Percentiles rank a stretch among this genome's conserved stretches.
Conservation (phyloP, 2,888 invertebrate species). For the Octodonta nipae region DNA sequence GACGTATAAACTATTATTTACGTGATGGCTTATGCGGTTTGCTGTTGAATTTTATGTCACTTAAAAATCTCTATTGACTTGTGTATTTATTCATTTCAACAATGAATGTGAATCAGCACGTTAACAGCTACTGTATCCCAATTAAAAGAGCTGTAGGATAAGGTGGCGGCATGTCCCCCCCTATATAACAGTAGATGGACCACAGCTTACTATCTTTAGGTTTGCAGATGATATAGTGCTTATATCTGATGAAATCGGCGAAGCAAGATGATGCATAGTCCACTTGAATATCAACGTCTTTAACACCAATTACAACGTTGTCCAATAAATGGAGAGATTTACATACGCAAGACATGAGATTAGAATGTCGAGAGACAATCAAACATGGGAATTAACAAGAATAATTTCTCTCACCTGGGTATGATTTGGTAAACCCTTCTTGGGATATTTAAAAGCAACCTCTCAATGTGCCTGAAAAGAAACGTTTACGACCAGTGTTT, state of each 20-base stretch:
- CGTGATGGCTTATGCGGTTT: too few relatives aligned
- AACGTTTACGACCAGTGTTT: neutral
- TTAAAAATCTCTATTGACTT: too few relatives aligned
- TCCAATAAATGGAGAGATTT: too few relatives aligned
- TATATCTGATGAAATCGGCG: neutral
- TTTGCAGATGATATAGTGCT: slow-evolving; percentile 1
- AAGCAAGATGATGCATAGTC: neutral
- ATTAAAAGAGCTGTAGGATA: slow-evolving; percentile 1
- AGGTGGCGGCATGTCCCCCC: neutral
- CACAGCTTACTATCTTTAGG: neutral
- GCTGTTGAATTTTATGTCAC: too few relatives aligned
- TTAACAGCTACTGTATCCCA: slow-evolving; percentile 1
- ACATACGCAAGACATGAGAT: neutral
- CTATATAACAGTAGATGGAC: neutral
- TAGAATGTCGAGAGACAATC: neutral
- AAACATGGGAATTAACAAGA: neutral
- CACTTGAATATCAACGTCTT: neutral
- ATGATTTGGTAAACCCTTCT: too few relatives aligned
- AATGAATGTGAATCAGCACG: too few relatives aligned
- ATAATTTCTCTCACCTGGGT: too few relatives aligned
- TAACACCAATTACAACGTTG: too few relatives aligned
- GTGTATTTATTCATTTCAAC: too few relatives aligned
- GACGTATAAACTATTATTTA: too few relatives aligned
- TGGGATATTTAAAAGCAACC: too few relatives aligned
- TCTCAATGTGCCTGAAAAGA: too few relatives aligned